Base-by-base conservation (phyloP, 2,797 vertebrate species). In the Threskiornis aethiopicus region DNA sequence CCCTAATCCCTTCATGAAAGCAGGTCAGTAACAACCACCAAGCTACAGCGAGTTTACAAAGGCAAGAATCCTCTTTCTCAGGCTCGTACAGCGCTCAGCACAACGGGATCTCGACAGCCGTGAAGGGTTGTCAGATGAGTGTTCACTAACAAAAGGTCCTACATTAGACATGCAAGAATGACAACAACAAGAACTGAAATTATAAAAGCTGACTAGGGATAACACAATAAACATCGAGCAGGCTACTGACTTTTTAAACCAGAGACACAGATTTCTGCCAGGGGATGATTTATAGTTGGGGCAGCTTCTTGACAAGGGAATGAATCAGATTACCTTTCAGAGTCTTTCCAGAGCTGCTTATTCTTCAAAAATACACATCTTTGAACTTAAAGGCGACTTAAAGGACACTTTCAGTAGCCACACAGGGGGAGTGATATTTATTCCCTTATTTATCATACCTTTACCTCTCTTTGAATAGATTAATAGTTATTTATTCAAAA, bases 81-180 rank as follows among this genome's bases (percentile, higher is more conserved):
- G 75, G 72, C 72, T 73, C 0, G 0, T 6, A 31, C 24, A 91
- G 82, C 37, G 5, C 41, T 11, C 1, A 0, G 67, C 33, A 78
- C 44, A 67, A 42, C 0, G 0, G 42, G 58, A 59, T 6, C 77
- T 12, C 28, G 54, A n/a, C 33, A 76, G 51, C 42, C 1, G 0
- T 6, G 46, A 84, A 44, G 81, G 41, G 59, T 9, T 93, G 57
- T 16, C 54, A 79, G 49, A 54, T 7, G 24, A 51, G 25, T 13
- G 44, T 3, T 51, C 55, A 3, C 16, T 44, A 47, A 57, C 75
- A 73, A 44, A 72, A 78, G 70, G 44, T 37, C 61, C 58, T 52
- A 42, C 39, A 9, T 10, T 61, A 92, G 64, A 19, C 87, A 77
- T 2, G 46, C 44, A 59, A 85, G 46, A 84, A 31, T 1, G 52